Conservation (phyloP, 2,797 vertebrate species). For the Falco berigora region DNA sequence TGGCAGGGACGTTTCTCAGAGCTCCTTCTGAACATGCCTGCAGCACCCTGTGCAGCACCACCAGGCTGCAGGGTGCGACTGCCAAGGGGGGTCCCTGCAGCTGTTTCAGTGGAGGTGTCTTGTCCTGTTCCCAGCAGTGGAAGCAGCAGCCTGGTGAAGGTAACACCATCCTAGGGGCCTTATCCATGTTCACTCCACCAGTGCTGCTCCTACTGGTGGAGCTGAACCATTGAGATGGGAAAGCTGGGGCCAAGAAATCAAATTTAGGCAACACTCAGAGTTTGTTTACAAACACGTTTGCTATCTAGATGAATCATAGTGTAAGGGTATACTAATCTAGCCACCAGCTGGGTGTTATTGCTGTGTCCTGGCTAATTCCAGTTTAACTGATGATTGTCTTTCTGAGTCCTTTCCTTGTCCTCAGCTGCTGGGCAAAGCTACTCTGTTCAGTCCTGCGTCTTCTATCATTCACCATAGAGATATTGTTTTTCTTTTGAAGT, state of each 20-base stretch:
- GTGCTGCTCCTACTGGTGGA: background rate
- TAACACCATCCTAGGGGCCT: background rate
- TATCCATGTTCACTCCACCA: background rate
- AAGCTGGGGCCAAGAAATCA: background rate
- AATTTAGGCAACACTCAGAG: background rate
- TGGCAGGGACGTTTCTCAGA: background rate
- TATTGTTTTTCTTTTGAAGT: background rate
- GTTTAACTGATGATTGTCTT: background rate
- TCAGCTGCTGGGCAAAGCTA: background rate
- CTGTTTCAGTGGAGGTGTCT: background rate
- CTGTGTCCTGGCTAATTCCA: background rate
- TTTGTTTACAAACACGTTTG: background rate
- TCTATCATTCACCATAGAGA: background rate
- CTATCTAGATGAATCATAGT: background rate
- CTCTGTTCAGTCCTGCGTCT: background rate
- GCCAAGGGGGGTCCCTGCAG: fast-evolving
- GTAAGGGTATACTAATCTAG: background rate
- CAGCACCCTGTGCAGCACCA: too few species aligned
- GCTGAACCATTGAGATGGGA: background rate
- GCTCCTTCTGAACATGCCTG: too few species aligned
- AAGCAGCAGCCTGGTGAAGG: fast-evolving
- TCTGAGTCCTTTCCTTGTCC: background rate
- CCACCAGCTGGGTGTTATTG: background rate
- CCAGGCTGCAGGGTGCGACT: fast-evolving
- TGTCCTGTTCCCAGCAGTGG: background rate